Evolutionary conservation across 2,797 vertebrate genomes (phyloP).

Genomic region (Malacoctenus gilli): DNA sequence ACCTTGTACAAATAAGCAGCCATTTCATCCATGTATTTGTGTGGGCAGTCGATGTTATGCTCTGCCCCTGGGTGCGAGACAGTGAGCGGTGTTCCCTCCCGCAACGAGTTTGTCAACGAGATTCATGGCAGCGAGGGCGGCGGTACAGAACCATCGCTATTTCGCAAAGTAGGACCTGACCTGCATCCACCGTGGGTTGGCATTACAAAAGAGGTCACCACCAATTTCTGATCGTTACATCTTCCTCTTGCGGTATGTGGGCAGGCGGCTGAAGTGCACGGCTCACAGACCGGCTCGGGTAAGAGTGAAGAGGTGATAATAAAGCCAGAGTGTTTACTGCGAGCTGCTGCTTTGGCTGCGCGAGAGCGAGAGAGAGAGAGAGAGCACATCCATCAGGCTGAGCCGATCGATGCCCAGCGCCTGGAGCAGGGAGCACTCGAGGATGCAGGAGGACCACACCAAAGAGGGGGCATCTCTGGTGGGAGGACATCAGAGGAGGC

Average conservation of each 20-base stretch:
- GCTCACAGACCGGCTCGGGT: constrained; percentile 63
- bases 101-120: constrained; percentile 55
- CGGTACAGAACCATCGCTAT: constrained; percentile 32
- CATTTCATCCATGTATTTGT: constrained; percentile 71
- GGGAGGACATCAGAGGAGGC: constrained; percentile 82
- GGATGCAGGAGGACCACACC: constrained; percentile 80
- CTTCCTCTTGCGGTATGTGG: constrained; percentile 65
- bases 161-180: constrained; percentile 58
- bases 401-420: constrained; percentile 80
- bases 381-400: constrained; percentile 77
- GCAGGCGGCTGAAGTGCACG: constrained; percentile 56
- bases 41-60: constrained; percentile 71
- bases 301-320: constrained; percentile 76
- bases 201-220: constrained; percentile 57
- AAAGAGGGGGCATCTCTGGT: constrained; percentile 82
- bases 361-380: constrained; percentile 39
- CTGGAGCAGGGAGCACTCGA: constrained; percentile 76
- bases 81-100: constrained; percentile 51
- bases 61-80: constrained; percentile 57
- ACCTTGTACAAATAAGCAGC: constrained; percentile 74
- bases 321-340: constrained; percentile 74
- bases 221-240: constrained; percentile 67
- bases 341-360: constrained; percentile 64
- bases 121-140: constrained; percentile 50
- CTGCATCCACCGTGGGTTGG: constrained; percentile 47